Evolutionary conservation across 2,888 invertebrate genomes (phyloP).

Genomic region (Isotomurus palustris): DNA sequence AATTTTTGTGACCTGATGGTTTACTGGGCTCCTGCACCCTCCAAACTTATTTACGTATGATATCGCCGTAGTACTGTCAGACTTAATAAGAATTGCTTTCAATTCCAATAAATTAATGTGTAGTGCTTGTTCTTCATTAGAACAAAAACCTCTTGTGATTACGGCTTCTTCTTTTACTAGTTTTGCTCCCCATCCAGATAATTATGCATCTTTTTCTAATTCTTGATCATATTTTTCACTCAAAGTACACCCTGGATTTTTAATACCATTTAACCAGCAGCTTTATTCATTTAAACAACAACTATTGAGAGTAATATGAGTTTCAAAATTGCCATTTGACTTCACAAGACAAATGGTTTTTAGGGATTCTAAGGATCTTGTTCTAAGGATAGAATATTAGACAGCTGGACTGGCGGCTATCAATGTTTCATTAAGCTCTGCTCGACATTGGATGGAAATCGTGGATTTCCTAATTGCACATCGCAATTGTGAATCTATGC

Average conservation of each 20-base stretch:
- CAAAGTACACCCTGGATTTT: neutral
- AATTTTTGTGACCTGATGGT: neutral
- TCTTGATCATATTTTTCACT: conserved; percentile 10
- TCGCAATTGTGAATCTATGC: neutral
- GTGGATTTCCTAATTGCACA: neutral
- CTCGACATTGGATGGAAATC: neutral
- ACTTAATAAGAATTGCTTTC: conserved; percentile 19
- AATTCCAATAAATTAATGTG: conserved; percentile 26
- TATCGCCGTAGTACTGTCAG: conserved; percentile 24
- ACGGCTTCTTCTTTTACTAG: no score
- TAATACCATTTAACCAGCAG: conserved; percentile 16
- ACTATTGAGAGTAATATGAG: neutral
- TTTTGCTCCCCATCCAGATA: conserved; percentile 25
- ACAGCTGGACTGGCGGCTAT: conserved; percentile 18
- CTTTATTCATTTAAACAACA: neutral
- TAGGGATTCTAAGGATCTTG: conserved; percentile 12
- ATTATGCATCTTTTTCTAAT: conserved; percentile 18
- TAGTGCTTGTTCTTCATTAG: neutral
- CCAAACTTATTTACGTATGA: conserved; percentile 25
- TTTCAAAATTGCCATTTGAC: neutral
- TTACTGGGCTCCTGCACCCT: conserved; percentile 5
- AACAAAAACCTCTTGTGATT: conserved; percentile 17
- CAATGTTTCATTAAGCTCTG: conserved; percentile 10
- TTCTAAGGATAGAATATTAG: conserved; percentile 12
- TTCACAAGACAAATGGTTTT: conserved; percentile 8